phyloP scores from a whole-genome alignment of 2,888 invertebrate genomes.

The Boloria selene region DNA sequence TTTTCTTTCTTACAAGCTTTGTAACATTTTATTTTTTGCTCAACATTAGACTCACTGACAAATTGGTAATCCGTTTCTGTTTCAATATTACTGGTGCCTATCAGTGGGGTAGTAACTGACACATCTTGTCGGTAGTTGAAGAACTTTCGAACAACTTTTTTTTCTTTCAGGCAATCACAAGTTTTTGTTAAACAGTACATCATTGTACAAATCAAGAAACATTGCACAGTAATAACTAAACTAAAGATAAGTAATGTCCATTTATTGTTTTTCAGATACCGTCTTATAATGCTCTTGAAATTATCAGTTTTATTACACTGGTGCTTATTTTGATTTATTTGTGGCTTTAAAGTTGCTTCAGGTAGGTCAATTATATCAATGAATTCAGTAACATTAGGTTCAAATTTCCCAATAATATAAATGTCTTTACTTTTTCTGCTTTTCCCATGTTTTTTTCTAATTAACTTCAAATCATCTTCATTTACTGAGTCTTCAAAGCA shows the following conservation, averaged over 20 bases:
- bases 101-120: constrained; percentile 69
- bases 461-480: constrained; percentile 54
- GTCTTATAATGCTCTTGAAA: constrained; percentile 29
- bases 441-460: constrained; percentile 47
- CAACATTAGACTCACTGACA: constrained; percentile 58
- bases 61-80: constrained; percentile 66
- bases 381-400: constrained; percentile 28
- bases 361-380: constrained; percentile 28
- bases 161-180: constrained; percentile 49
- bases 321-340: neutral
- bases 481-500: constrained; percentile 52
- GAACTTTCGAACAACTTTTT: constrained; percentile 55
- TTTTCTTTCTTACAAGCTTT: constrained; percentile 66
- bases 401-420: constrained; percentile 48
- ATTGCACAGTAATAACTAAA: constrained; percentile 55
- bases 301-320: constrained; percentile 2
- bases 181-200: constrained; percentile 51
- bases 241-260: constrained; percentile 49
- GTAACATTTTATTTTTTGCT: constrained; percentile 67
- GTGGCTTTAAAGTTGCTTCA: constrained; percentile 15
- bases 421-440: constrained; percentile 53
- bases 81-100: constrained; percentile 62
- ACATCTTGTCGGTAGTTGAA: constrained; percentile 66
- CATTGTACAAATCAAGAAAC: constrained; percentile 59
- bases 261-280: constrained; percentile 46